Conservation (phyloP, 2,113 vertebrate species). For the Narcine bancroftii region DNA sequence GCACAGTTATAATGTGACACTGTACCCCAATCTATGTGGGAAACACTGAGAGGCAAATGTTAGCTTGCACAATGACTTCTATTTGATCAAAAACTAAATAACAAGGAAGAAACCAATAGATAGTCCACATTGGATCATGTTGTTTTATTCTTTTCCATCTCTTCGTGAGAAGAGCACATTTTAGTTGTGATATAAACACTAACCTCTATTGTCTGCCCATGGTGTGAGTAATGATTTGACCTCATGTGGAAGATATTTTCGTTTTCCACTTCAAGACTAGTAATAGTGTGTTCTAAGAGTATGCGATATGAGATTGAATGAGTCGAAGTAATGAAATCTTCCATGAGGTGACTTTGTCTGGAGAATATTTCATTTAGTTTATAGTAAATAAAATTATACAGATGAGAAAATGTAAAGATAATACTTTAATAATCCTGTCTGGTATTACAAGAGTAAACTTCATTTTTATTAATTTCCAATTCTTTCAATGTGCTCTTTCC, state of each 20-base stretch:
- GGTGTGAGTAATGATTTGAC: not conserved
- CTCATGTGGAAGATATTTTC: not conserved
- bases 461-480: not conserved
- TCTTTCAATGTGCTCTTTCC: not conserved
- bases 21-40: too few relatives aligned
- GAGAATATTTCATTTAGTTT: conserved; percentile 11
- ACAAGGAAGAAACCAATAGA: not conserved
- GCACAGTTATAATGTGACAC: too few relatives aligned
- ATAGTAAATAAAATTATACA: not conserved
- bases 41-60: not conserved
- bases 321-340: not conserved
- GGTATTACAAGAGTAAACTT: not conserved
- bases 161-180: not conserved
- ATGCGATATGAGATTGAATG: not conserved
- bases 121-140: not conserved
- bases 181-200: not conserved
- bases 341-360: not conserved
- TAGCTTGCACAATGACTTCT: not conserved
- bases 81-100: not conserved
- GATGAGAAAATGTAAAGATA: not conserved
- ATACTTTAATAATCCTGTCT: not conserved
- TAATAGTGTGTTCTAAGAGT: not conserved
- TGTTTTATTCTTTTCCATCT: not conserved
- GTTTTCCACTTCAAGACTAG: not conserved
- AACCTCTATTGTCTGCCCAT: not conserved